These are phyloP conservation scores for Bombylius discolor DNA, from an alignment of 2,888 invertebrate species.

Conservation along the genomic window DNA sequence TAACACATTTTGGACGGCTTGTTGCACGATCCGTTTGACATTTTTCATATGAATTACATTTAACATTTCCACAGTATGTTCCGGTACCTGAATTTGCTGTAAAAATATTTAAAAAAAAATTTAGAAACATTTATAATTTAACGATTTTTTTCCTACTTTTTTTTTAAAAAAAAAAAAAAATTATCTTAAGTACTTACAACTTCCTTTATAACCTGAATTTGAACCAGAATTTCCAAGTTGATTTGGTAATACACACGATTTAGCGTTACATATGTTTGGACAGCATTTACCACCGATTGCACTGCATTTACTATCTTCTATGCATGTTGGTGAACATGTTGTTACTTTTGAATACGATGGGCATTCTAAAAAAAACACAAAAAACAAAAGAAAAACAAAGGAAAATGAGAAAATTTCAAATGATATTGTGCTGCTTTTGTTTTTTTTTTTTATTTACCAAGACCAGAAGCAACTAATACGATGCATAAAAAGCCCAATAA, in stretches of 20 bases:
- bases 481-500: too few species aligned
- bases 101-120: constrained; percentile 1
- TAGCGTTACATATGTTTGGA: constrained; percentile 53
- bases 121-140: too few species aligned
- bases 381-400: background rate
- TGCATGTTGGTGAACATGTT: constrained; percentile 54
- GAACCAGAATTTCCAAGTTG: constrained; percentile 21
- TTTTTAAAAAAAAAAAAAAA: constrained; percentile 1
- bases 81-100: constrained; percentile 38
- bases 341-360: constrained; percentile 51
- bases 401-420: background rate
- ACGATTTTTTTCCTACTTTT: background rate
- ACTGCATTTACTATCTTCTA: constrained; percentile 51
- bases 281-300: constrained; percentile 54
- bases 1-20: constrained; percentile 53
- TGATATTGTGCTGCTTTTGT: too few species aligned
- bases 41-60: constrained; percentile 53
- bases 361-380: constrained; percentile 35
- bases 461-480: too few species aligned
- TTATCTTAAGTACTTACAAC: constrained; percentile 20
- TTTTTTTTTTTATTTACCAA: too few species aligned
- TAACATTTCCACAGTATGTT: constrained; percentile 54
- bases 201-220: constrained; percentile 34
- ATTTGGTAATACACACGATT: constrained; percentile 48
- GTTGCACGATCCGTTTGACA: constrained; percentile 52